Evolutionary conservation across 2,797 vertebrate genomes (phyloP), one percentile per base, ranked within the genome.

Genomic region (Poeciliopsis gracilis): DNA sequence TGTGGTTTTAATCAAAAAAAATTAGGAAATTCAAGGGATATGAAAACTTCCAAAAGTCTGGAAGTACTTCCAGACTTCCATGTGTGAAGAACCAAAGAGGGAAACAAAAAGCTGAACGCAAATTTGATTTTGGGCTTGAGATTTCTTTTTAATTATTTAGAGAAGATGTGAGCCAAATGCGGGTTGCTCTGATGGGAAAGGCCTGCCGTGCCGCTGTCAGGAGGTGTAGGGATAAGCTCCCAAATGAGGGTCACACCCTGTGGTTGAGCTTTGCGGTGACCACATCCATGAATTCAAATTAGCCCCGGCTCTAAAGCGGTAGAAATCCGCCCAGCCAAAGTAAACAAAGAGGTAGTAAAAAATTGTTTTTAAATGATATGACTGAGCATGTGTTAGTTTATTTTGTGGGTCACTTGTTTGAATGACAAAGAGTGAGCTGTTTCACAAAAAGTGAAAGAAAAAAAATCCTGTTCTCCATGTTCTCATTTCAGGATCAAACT

Each of bases 231-330:
- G 70, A 80, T 66, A 74, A 25, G 36, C 71, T 86, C 81, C 79
- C 82, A 82, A 80, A 89, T 53, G 30, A 89, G 80, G 77, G 67
- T 81, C 77, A 79, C 80, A 87, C 82, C 86, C 85, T 93, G 92
- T 88, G 94, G 93, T 84, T 76, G 66, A 75, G 53, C 76, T 75
- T 67, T 77, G 79, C 77, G 46, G 15, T 77, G 63, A 91, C 94
- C 94, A 93, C 93, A 93, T 94, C 94, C 93, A 94, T 82, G 75
- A 82, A 94, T 93, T 93, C 90, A 95, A 94, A 93, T 95, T 72
- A 83, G 57, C 76, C 49, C 36, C 43, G 20, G 33, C 18, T 51
- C 69, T 8, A 74, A 72, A 80, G 28, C 80, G 78, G 72, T 63
- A 80, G 61, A 75, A 76, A 81, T 80, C 82, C 46, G 28, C 3